Evolutionary conservation across 2,888 invertebrate species (phyloP).

Genomic region (Ophion ellenae): DNA sequence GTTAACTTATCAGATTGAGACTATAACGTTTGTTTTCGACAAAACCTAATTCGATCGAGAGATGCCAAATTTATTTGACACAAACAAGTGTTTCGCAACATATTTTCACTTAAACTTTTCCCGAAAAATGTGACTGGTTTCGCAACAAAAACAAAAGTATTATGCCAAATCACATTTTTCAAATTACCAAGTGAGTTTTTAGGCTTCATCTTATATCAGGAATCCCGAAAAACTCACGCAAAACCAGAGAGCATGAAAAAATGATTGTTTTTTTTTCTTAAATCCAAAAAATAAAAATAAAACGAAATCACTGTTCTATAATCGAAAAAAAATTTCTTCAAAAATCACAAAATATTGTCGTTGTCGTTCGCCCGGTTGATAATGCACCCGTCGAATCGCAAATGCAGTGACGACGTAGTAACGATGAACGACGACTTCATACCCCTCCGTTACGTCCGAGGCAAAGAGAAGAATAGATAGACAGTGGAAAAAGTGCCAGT

Average conservation of each 20-base stretch:
- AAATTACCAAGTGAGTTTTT: not conserved
- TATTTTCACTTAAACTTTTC: not conserved
- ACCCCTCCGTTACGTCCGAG: slow-evolving; percentile 79
- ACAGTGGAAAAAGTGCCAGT: slow-evolving; percentile 50
- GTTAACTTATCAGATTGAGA: not conserved
- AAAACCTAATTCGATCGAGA: not conserved
- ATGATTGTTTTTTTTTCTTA: not conserved
- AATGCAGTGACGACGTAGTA: slow-evolving; percentile 79
- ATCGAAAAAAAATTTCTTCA: not conserved
- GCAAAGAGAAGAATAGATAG: slow-evolving; percentile 54
- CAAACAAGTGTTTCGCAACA: not conserved
- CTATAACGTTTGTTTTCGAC: not conserved
- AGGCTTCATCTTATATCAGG: no score
- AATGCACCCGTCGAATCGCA: slow-evolving; percentile 68
- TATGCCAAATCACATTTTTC: not conserved
- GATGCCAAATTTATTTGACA: not conserved
- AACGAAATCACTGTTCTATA: not conserved
- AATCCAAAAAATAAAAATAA: not conserved
- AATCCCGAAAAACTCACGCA: no score
- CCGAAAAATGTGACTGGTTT: not conserved
- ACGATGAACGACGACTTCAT: slow-evolving; percentile 72
- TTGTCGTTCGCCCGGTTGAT: not conserved
- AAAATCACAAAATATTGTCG: not conserved
- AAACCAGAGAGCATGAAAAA: no score
- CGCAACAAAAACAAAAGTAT: not conserved